Evolutionary conservation across 2,888 invertebrate genomes (phyloP).

Genomic region (Sabellastarte sp.): DNA sequence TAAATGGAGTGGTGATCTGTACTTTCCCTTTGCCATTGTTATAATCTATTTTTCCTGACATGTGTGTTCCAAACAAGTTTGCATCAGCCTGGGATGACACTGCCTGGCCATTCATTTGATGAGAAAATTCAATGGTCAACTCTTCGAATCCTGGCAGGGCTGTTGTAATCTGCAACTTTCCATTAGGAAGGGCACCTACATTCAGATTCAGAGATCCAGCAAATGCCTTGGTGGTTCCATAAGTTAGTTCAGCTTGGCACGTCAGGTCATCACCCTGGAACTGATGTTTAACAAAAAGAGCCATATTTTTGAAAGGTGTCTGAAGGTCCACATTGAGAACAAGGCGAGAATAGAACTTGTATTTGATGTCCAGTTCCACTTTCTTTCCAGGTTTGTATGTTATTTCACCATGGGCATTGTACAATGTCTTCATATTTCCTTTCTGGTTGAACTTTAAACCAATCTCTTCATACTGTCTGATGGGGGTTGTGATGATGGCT

Average conservation of each 20-base stretch:
- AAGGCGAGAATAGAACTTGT: conserved; percentile 8
- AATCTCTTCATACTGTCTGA: conserved; percentile 4
- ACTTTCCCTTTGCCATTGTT: background rate
- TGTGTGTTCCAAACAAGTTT: background rate
- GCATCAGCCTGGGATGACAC: background rate
- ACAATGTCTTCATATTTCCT: conserved; percentile 16
- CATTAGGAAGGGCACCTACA: too few relatives aligned
- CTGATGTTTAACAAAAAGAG: background rate
- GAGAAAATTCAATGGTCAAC: background rate
- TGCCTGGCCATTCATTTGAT: background rate
- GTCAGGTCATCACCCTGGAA: background rate
- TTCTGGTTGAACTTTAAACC: conserved; percentile 13
- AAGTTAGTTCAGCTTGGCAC: background rate
- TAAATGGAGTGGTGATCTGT: background rate
- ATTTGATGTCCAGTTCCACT: conserved; percentile 4
- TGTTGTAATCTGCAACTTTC: background rate
- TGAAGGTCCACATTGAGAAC: conserved; percentile 2
- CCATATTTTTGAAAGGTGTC: background rate
- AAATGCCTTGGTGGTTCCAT: background rate
- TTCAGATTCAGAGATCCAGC: too few relatives aligned
- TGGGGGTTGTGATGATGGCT: background rate
- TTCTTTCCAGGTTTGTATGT: conserved; percentile 1
- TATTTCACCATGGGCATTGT: conserved; percentile 13
- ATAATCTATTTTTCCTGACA: background rate
- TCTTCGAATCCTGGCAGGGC: background rate